phyloP scores from a whole-genome alignment of 2,888 invertebrate species.

The Smittia sp. region DNA sequence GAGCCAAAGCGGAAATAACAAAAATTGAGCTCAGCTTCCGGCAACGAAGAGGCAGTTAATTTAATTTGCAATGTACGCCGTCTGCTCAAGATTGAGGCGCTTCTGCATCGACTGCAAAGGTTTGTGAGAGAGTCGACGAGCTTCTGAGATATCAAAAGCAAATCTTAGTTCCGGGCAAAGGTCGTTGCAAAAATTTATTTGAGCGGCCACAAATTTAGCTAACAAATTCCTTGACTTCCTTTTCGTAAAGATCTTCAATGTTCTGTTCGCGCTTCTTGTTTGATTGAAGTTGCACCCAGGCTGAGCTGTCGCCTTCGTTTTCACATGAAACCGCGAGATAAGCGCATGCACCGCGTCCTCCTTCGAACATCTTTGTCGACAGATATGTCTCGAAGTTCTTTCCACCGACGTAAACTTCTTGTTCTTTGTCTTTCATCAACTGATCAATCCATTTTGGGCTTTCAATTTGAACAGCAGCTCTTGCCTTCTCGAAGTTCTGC shows the following conservation, averaged over 20 bases:
- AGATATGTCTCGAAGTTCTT: slow-evolving; percentile 44
- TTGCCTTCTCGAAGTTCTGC: not conserved
- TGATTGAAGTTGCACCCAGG: not conserved
- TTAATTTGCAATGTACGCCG: slow-evolving; percentile 38
- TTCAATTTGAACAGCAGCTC: not conserved
- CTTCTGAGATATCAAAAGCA: too few species aligned
- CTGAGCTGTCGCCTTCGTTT: slow-evolving; percentile 43
- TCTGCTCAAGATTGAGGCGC: slow-evolving; percentile 50
- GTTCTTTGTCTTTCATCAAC: not conserved
- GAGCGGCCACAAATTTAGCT: too few species aligned
- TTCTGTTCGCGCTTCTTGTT: not conserved
- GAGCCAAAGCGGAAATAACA: too few species aligned
- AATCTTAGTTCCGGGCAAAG: too few species aligned
- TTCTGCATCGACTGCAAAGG: slow-evolving; percentile 50
- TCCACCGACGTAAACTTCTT: slow-evolving; percentile 22
- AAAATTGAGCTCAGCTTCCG: not conserved
- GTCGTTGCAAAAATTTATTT: too few species aligned
- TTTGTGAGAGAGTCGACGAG: slow-evolving; percentile 45
- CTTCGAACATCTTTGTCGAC: slow-evolving; percentile 45
- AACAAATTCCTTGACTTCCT: not conserved
- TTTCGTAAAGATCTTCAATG: slow-evolving; percentile 1
- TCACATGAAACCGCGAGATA: slow-evolving; percentile 45
- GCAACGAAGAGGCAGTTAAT: not conserved
- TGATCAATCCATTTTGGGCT: slow-evolving; percentile 21
- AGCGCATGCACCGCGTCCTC: slow-evolving; percentile 45